Conservation (phyloP, 2,113 vertebrate genomes). For the Sceloporus tristichus region DNA sequence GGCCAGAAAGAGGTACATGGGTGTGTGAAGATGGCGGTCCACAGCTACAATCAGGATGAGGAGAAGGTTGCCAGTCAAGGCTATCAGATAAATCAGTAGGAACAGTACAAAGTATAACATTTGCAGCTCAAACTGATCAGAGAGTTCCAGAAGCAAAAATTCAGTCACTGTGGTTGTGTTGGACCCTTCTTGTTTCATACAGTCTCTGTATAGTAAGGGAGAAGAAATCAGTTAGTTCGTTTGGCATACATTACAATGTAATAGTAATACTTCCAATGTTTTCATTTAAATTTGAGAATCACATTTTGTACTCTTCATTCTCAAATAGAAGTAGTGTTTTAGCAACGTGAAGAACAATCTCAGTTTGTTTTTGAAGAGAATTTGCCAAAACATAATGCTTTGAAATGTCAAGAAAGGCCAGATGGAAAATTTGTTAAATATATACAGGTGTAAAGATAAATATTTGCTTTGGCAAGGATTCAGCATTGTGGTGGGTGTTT, state of each 20-base stretch:
- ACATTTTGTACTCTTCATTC: background rate
- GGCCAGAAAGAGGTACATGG: constrained; percentile 67
- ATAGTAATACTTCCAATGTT: background rate
- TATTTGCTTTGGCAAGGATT: too few relatives aligned
- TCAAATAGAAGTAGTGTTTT: background rate
- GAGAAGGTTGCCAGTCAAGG: constrained; percentile 50
- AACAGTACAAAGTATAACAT: constrained; percentile 45
- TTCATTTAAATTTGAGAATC: background rate
- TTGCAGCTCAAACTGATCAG: constrained; percentile 30
- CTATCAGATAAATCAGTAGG: constrained; percentile 47
- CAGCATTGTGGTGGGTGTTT: background rate
- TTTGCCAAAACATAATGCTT: background rate
- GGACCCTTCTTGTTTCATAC: background rate
- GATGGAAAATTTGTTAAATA: background rate
- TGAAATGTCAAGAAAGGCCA: background rate
- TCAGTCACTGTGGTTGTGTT: constrained; percentile 58
- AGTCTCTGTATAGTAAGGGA: background rate
- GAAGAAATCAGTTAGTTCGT: background rate
- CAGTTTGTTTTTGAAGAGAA: too few relatives aligned
- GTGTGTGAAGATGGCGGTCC: constrained; percentile 54
- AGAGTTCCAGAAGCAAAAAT: constrained; percentile 58
- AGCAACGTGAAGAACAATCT: background rate
- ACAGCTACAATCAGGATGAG: constrained; percentile 50
- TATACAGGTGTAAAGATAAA: too few relatives aligned
- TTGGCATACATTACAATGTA: background rate